phyloP scores from a whole-genome alignment of 1,140 invertebrate species.

The Atta colombica region DNA sequence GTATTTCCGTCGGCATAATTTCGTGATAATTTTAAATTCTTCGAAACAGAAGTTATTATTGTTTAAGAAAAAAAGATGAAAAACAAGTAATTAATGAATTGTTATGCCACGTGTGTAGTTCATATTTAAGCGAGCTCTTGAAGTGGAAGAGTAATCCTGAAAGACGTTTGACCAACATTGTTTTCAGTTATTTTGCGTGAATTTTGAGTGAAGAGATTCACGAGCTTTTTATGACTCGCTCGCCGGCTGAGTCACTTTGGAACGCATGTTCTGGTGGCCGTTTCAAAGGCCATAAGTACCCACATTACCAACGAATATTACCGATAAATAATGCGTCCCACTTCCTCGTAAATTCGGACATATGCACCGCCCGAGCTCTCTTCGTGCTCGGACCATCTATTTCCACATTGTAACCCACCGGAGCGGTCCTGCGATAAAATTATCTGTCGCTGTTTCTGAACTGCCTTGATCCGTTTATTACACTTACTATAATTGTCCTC shows the following conservation, averaged over 20 bases:
- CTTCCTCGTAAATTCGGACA: conserved; percentile 67
- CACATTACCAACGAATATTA: conserved; percentile 65
- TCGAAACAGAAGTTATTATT: not conserved
- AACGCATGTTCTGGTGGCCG: conserved; percentile 51
- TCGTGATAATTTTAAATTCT: not conserved
- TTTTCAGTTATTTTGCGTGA: conserved; percentile 41
- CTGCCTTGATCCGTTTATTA: conserved; percentile 32
- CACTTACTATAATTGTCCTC: conserved; percentile 41
- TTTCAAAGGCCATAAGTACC: conserved; percentile 61
- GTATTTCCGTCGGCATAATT: not conserved
- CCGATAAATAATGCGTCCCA: conserved; percentile 70
- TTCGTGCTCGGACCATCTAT: conserved; percentile 35
- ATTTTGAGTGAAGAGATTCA: conserved; percentile 63
- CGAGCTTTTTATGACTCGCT: conserved; percentile 61
- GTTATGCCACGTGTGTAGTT: not conserved
- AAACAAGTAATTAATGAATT: conserved; percentile 23
- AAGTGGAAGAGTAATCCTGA: not conserved
- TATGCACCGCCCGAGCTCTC: not conserved
- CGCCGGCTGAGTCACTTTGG: conserved; percentile 57
- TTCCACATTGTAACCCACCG: conserved; percentile 59
- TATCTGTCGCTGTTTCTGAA: conserved; percentile 49
- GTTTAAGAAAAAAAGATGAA: not conserved
- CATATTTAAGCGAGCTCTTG: not conserved
- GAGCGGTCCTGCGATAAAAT: conserved; percentile 51
- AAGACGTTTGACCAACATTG: not conserved